These are phyloP conservation scores for Parauchenoglanis punctatus DNA, from an alignment of 2,797 vertebrate species.

Conservation along the genomic window DNA sequence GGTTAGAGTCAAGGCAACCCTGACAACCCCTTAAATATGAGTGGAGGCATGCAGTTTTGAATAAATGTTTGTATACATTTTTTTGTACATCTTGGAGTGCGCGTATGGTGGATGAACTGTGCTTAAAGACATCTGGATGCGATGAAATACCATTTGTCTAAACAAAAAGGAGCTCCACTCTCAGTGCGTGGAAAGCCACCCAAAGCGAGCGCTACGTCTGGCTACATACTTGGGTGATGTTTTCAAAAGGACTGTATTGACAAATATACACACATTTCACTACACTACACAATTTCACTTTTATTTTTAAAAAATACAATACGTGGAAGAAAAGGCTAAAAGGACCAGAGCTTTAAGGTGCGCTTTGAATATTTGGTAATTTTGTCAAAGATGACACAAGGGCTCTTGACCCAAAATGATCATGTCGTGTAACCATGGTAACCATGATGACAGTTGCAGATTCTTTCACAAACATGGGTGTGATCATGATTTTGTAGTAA, in stretches of 20 bases:
- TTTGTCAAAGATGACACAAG: constrained; percentile 35
- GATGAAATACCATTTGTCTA: constrained; percentile 83
- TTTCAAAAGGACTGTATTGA: constrained; percentile 73
- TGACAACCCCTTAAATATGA: constrained; percentile 70
- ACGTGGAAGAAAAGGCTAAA: not conserved
- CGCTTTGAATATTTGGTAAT: constrained; percentile 35
- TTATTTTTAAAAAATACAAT: constrained; percentile 47
- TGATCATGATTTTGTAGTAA: constrained; percentile 1
- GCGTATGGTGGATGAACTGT: constrained; percentile 72
- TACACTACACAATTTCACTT: constrained; percentile 61
- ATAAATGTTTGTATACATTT: constrained; percentile 83
- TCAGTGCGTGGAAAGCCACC: constrained; percentile 74
- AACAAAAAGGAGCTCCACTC: constrained; percentile 72
- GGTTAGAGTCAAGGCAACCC: constrained; percentile 50
- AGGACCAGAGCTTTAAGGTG: constrained; percentile 28
- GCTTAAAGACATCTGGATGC: constrained; percentile 85
- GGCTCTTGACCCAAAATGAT: constrained; percentile 51
- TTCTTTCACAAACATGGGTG: constrained; percentile 36
- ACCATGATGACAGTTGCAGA: constrained; percentile 43
- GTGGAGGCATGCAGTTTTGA: constrained; percentile 79
- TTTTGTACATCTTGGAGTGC: constrained; percentile 72
- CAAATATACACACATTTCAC: constrained; percentile 80
- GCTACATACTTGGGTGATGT: constrained; percentile 71
- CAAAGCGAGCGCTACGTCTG: constrained; percentile 68
- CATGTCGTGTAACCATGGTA: constrained; percentile 40